These are phyloP conservation scores for Phylloscopus trochiloides DNA, from an alignment of 2,113 vertebrate species.

Conservation along the genomic window DNA sequence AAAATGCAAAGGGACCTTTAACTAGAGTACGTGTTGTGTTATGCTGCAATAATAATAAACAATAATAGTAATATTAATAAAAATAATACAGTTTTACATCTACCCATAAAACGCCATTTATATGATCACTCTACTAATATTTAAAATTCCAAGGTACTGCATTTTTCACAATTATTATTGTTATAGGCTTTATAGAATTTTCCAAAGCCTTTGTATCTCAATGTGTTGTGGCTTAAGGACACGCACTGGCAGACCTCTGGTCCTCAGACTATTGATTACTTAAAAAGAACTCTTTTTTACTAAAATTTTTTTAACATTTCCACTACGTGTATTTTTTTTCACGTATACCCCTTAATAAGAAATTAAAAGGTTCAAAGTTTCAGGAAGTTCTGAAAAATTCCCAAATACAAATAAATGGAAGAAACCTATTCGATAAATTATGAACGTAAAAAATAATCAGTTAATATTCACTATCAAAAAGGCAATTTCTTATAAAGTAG, in stretches of 20 bases:
- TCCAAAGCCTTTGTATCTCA: conserved; percentile 28
- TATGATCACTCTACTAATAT: conserved; percentile 16
- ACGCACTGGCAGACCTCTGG: background rate
- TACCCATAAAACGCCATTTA: conserved; percentile 36
- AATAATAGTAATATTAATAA: conserved; percentile 35
- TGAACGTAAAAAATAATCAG: conserved; percentile 38
- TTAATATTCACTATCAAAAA: conserved; percentile 55
- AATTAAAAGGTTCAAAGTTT: conserved; percentile 56
- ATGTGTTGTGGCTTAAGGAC: background rate
- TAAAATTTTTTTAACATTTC: conserved; percentile 44
- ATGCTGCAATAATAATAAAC: conserved; percentile 40
- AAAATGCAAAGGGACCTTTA: background rate
- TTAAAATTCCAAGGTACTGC: conserved; percentile 7
- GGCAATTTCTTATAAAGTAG: conserved; percentile 43
- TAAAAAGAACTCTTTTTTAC: background rate
- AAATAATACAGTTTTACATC: conserved; percentile 30
- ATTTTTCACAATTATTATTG: conserved; percentile 57
- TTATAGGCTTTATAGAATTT: conserved; percentile 19
- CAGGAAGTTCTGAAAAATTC: conserved; percentile 52
- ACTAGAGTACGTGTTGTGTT: background rate
- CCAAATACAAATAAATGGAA: conserved; percentile 55
- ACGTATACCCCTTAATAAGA: background rate
- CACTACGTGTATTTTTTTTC: conserved; percentile 34
- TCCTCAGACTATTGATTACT: conserved; percentile 12
- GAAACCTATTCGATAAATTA: conserved; percentile 64